phyloP scores from a whole-genome alignment of 2,888 invertebrate species.

The Acleris holmiana region DNA sequence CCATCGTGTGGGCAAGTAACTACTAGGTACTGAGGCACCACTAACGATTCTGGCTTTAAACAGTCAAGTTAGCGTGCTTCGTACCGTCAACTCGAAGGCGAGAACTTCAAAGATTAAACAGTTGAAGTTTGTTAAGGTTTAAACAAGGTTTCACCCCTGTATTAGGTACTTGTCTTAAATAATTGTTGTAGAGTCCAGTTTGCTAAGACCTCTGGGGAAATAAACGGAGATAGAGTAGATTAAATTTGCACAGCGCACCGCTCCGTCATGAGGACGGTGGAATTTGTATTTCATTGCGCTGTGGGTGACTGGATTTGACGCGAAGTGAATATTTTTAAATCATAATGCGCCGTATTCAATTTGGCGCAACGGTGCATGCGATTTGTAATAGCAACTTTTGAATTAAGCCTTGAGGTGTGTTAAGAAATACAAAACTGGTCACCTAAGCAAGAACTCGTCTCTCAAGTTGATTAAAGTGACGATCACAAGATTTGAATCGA shows the following conservation, averaged over 20 bases:
- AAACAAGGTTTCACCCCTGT: constrained; percentile 58
- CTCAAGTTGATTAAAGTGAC: no score
- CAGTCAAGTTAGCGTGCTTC: constrained; percentile 52
- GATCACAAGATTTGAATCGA: no score
- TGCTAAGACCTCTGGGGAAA: constrained; percentile 61
- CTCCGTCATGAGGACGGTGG: constrained; percentile 53
- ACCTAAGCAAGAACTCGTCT: no score
- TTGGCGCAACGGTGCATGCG: not conserved
- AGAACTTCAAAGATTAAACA: constrained; percentile 65
- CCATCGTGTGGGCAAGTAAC: not conserved
- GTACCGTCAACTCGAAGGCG: constrained; percentile 51
- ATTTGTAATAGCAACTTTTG: no score
- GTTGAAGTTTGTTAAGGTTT: constrained; percentile 64
- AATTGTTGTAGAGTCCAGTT: constrained; percentile 62
- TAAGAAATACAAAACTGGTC: no score
- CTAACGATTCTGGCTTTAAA: constrained; percentile 26
- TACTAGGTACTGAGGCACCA: constrained; percentile 17
- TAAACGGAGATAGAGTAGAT: constrained; percentile 59
- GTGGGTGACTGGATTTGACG: constrained; percentile 5
- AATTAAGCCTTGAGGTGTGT: no score
- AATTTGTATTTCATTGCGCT: constrained; percentile 47
- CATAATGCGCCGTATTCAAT: not conserved
- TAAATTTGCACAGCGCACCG: constrained; percentile 56
- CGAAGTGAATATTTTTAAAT: constrained; percentile 5
- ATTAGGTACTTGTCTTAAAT: constrained; percentile 60